phyloP scores from a whole-genome alignment of 1,140 invertebrate species.

The Thaumetopoea pityocampa region DNA sequence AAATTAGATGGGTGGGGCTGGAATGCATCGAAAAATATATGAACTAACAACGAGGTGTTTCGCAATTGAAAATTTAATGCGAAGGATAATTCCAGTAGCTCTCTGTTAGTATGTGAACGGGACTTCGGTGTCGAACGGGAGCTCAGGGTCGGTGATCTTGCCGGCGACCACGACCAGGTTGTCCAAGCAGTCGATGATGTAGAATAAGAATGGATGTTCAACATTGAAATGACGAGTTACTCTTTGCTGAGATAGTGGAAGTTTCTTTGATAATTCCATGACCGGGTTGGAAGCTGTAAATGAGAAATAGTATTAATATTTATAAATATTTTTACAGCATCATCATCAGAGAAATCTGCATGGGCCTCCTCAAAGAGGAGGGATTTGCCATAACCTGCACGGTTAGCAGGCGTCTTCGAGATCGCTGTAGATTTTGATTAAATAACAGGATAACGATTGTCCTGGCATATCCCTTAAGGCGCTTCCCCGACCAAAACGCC shows the following conservation, averaged over 20 bases:
- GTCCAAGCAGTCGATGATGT: conserved; percentile 78
- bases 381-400: conserved; percentile 2
- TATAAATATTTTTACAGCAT: background rate
- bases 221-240: conserved; percentile 72
- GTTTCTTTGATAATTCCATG: conserved; percentile 43
- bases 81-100: background rate
- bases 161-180: conserved; percentile 80
- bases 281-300: conserved; percentile 44
- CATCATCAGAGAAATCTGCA: background rate
- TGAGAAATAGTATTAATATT: conserved; percentile 6
- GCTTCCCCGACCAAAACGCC: too few species aligned
- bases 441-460: too few species aligned
- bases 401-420: too few species aligned
- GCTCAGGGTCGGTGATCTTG: conserved; percentile 73
- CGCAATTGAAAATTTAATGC: conserved; percentile 15
- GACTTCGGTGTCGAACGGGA: conserved; percentile 33
- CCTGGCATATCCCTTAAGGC: too few species aligned
- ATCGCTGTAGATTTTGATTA: too few species aligned
- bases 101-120: background rate
- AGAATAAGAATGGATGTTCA: conserved; percentile 82
- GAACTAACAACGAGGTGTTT: conserved; percentile 2
- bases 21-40: conserved; percentile 1
- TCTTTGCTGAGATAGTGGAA: conserved; percentile 40
- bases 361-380: conserved; percentile 1
- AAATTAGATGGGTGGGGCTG: conserved; percentile 14